A percentile compares a stretch with the other conserved stretches of the same genome.
Evolutionary conservation across 2,113 vertebrate genomes (phyloP).

Genomic region (Bungarus multicinctus): DNA sequence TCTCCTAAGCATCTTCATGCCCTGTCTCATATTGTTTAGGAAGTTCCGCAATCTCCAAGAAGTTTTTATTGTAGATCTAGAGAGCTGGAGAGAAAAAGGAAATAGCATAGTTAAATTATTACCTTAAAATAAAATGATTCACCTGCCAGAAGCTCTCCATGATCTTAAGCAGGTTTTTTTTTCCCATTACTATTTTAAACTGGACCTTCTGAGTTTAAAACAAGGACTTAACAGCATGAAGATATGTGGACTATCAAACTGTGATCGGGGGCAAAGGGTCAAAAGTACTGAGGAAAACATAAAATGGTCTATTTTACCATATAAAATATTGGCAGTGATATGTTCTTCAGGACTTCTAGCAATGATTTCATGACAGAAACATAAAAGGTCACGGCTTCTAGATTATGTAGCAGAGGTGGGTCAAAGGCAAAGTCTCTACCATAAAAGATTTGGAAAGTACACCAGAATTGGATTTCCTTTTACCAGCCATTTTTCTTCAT

Average conservation of each 20-base stretch:
- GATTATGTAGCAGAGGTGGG: not conserved
- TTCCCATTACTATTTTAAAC: not conserved
- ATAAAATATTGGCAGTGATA: not conserved
- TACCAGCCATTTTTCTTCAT: conserved; percentile 65
- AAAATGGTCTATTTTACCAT: not conserved
- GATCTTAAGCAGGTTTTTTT: not conserved
- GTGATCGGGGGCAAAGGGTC: not conserved
- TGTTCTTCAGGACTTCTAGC: not conserved
- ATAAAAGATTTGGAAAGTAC: conserved; percentile 13
- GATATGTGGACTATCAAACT: not conserved
- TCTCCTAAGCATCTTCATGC: not conserved
- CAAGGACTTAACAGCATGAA: not conserved
- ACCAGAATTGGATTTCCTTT: conserved; percentile 57
- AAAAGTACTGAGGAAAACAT: not conserved
- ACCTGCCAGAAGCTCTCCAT: not conserved
- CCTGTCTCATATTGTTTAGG: not conserved
- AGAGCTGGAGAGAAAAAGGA: not conserved
- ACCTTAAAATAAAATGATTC: not conserved
- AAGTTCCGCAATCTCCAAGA: not conserved
- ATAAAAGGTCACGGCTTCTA: not conserved
- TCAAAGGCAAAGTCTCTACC: not conserved
- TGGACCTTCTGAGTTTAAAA: not conserved
- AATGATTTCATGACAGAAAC: not conserved
- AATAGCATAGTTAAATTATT: not conserved
- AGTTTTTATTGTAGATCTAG: not conserved